Percentiles rank a stretch among this genome's conserved stretches.
Evolutionary conservation across 1,140 invertebrate species (phyloP).

Genomic region (Cardiocondyla obscurior): DNA sequence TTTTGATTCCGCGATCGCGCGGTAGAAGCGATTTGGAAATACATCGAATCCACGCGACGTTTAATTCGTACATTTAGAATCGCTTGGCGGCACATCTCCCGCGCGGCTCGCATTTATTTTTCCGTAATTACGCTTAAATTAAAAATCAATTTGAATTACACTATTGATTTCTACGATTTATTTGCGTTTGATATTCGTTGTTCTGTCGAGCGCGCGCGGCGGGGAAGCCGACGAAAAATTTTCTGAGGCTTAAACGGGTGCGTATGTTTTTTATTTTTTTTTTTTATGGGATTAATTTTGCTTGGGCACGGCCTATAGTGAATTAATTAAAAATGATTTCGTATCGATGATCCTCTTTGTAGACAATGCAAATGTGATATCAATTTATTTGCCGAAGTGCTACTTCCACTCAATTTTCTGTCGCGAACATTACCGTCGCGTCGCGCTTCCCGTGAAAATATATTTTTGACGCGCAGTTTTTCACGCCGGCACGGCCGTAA

Average conservation of each 20-base stretch:
- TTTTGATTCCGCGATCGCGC: background rate
- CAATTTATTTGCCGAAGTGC: slow-evolving; percentile 54
- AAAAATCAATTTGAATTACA: slow-evolving; percentile 24
- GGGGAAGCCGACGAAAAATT: slow-evolving; percentile 17
- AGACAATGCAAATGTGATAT: slow-evolving; percentile 57
- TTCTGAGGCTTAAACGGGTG: slow-evolving; percentile 33
- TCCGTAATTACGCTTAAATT: slow-evolving; percentile 4
- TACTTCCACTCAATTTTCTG: slow-evolving; percentile 54
- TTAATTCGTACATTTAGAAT: slow-evolving; percentile 21
- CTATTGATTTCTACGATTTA: slow-evolving; percentile 19
- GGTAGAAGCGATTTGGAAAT: background rate
- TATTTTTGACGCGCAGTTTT: slow-evolving; percentile 65
- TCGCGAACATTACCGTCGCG: slow-evolving; percentile 48
- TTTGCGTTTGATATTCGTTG: slow-evolving; percentile 32
- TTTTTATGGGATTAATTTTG: slow-evolving; percentile 48
- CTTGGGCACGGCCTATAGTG: slow-evolving; percentile 26
- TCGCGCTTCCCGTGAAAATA: slow-evolving; percentile 46
- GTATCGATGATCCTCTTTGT: slow-evolving; percentile 43
- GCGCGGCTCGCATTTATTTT: background rate
- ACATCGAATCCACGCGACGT: background rate
- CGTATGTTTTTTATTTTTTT: no score
- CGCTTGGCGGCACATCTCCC: background rate
- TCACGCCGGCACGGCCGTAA: slow-evolving; percentile 49
- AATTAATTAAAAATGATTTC: slow-evolving; percentile 57
- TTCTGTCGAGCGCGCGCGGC: slow-evolving; percentile 16